Evolutionary conservation across 1,140 invertebrate genomes (phyloP), one percentile per base, ranked within the genome.

Genomic region (Micrasema longulum): DNA sequence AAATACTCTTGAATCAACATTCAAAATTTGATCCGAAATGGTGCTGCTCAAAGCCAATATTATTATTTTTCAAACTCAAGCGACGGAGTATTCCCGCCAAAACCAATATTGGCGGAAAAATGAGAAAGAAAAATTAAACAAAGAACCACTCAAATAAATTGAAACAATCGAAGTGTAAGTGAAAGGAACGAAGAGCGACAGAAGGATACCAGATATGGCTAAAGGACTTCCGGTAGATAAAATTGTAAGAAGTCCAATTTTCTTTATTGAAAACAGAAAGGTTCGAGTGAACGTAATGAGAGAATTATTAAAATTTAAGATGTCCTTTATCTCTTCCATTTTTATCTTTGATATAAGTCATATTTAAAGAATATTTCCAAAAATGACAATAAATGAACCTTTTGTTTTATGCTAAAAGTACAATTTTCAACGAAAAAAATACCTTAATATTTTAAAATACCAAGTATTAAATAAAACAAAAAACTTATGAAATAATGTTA

Each of bases 81-180:
- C 26, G 7, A 31, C 26, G 26, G 26, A 31, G 26, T 2, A 7
- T 2, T 45, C 11, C 36, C 36, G 36, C 36, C 6, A 7, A 7
- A 38, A 38, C n/a, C n/a, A n/a, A n/a, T n/a, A n/a, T n/a, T n/a
- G n/a, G n/a, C n/a, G 11, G 7, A 11, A 22, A 50, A 50, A 50
- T 11, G 18, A 50, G 47, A 22, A 50, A 50, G 16, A 2, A 50
- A 50, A 50, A 22, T 50, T 50, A 26, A 55, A 55, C n/a, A n/a
- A n/a, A 55, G 14, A 55, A 31, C n/a, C 52, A 26, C 52, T 55
- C n/a, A 14, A 11, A 26, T 55, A 55, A 55, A 26, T 55, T 55
- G 20, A 55, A 55, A 55, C 52, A 55, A 26, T 55, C 14, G 52
- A 55, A 26, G 23, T n/a, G 53, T 23, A 22, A 22, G 22, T 53